phyloP scores from a whole-genome alignment of 2,797 vertebrate genomes.

The Molossus molossus region DNA sequence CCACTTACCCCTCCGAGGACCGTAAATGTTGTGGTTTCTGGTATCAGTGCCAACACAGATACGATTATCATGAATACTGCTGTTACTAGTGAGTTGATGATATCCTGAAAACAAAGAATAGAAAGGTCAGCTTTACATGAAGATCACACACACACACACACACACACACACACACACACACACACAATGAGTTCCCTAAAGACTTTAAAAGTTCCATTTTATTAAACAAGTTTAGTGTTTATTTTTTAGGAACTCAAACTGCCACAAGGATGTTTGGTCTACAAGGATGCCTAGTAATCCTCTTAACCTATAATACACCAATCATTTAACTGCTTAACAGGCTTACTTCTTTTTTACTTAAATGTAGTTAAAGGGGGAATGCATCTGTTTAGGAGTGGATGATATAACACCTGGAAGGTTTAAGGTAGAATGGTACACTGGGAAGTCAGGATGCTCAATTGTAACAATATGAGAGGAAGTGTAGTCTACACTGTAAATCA shows the following conservation, averaged over 20 bases:
- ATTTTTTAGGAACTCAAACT: constrained; percentile 58
- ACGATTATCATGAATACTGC: constrained; percentile 89
- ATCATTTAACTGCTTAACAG: not conserved
- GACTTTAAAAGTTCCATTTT: constrained; percentile 28
- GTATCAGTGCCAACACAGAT: constrained; percentile 90
- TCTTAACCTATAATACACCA: not conserved
- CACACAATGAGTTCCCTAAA: not conserved
- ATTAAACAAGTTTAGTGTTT: not conserved
- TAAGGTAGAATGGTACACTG: not conserved
- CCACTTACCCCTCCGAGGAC: constrained; percentile 94
- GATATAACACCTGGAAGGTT: not conserved
- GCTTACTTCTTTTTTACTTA: constrained; percentile 22
- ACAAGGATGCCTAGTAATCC: constrained; percentile 67
- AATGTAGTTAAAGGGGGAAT: constrained; percentile 24
- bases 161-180: not conserved
- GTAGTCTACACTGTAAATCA: not conserved
- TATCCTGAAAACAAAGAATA: constrained; percentile 90
- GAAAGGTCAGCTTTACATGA: constrained; percentile 61
- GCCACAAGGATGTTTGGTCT: not conserved
- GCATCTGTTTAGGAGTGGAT: constrained; percentile 2
- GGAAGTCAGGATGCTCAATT: not conserved
- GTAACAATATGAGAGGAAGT: constrained; percentile 29
- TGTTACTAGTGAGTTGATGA: constrained; percentile 92
- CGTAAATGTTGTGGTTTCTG: constrained; percentile 83
- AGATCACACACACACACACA: not conserved